Conservation (phyloP, 2,888 invertebrate species). For the Actias luna region DNA sequence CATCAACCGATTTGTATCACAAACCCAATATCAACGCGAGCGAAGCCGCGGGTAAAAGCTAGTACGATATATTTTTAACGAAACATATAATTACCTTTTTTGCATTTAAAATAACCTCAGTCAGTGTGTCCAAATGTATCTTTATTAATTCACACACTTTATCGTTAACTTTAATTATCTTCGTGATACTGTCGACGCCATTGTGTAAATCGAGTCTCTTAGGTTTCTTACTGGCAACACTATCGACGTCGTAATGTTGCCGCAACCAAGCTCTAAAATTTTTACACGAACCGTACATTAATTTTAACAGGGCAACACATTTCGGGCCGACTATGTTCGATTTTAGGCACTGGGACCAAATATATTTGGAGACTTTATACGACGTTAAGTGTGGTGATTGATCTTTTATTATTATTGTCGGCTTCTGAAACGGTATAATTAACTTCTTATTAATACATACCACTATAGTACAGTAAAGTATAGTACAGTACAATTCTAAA, state of each 20-base stretch:
- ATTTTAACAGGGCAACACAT: constrained; percentile 61
- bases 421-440: constrained; percentile 52
- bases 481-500: too few species aligned
- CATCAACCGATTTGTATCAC: too few species aligned
- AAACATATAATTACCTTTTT: constrained; percentile 56
- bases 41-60: too few species aligned
- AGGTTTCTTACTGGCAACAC: constrained; percentile 40
- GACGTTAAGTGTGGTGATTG: constrained; percentile 40
- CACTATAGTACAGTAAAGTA: neutral
- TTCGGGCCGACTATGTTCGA: constrained; percentile 66
- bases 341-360: constrained; percentile 58
- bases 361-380: constrained; percentile 57
- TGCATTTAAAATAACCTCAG: constrained; percentile 67
- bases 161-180: constrained; percentile 51
- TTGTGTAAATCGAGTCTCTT: constrained; percentile 35
- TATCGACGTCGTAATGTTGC: constrained; percentile 55
- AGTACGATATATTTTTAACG: neutral
- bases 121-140: constrained; percentile 58
- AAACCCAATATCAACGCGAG: too few species aligned
- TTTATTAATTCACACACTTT: constrained; percentile 57
- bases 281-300: constrained; percentile 54
- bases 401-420: constrained; percentile 47
- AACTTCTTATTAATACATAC: neutral
- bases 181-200: constrained; percentile 27
- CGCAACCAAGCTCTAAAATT: constrained; percentile 61